Percentiles rank a stretch among this genome's conserved stretches.
These are phyloP conservation scores for Acanthis flammea DNA, from an alignment of 2,797 vertebrate genomes.

Conservation along the genomic window DNA sequence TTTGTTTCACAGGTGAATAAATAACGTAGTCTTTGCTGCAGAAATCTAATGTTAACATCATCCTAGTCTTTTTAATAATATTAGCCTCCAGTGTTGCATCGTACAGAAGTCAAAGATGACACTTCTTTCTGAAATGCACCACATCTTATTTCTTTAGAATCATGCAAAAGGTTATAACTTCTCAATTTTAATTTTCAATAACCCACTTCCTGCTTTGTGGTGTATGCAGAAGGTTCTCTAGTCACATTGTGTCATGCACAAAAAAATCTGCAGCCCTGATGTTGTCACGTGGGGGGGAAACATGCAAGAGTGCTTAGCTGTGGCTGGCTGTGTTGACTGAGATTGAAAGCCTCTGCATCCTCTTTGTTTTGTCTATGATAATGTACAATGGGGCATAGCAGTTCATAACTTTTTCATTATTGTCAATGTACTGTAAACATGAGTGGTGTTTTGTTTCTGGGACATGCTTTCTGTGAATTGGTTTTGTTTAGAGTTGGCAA, in stretches of 20 bases:
- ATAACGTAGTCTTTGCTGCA: not conserved
- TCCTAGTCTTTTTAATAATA: not conserved
- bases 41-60: not conserved
- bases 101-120: not conserved
- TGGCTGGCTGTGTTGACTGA: not conserved
- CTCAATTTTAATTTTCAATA: not conserved
- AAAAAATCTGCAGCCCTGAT: not conserved
- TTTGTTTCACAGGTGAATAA: not conserved
- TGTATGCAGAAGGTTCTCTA: not conserved
- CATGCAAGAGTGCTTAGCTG: not conserved
- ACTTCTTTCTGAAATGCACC: not conserved
- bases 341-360: not conserved
- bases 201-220: constrained; percentile 11
- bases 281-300: not conserved
- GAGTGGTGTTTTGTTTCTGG: not conserved
- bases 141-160: not conserved
- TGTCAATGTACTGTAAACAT: not conserved
- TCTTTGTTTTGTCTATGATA: not conserved
- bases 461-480: fast-evolving
- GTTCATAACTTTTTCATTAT: not conserved
- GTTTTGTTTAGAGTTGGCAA: not conserved
- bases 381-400: not conserved
- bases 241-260: not conserved
- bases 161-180: not conserved
- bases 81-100: not conserved